Base-by-base conservation (phyloP, 2,888 invertebrate species). In the Trachelus troglodyta region DNA sequence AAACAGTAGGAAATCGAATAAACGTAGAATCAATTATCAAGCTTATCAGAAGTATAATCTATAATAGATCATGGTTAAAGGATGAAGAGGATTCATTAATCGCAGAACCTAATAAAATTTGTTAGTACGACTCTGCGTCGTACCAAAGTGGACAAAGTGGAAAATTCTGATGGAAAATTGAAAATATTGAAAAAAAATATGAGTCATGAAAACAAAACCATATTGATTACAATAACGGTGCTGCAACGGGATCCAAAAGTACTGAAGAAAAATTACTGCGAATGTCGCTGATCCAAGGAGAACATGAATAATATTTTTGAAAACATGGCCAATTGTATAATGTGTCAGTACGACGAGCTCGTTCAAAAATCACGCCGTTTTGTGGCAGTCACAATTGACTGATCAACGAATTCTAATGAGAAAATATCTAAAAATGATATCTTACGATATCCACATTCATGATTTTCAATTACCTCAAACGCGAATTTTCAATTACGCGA, bases 321-420 rank as follows among this genome's bases (percentile, higher is more conserved):
- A 15, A 33, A 31, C 12, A 30, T 76, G 12, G 40, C 76, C 12
- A 40, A 35, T 4, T 76, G 73, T 1, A 23, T 76, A 30, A n/a
- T 15, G n/a, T 56, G 56, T 73, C 30, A 30, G 35, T 40, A 34
- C 23, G 68, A 68, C 11, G 1, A 11, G 30, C 12, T 37, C 35
- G 56, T 73, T 34, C 56, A 76, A 69, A 40, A 33, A 73, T 12
- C n/a, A 34, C n/a, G 76, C 34, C 56, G 35, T 76, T 56, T 76
- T 73, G 12, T 76, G 68, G 34, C 76, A 56, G 56, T 40, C 40
- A 34, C 56, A 76, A 33, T 73, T 31, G 34, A 73, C 33, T 30
- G 9, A 34, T 73, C 40, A 76, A 73, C 30, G 73, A 68, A 40
- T 56, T 33, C 76, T 73, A n/a, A 68, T 73, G 73, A 33, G 30